Evolutionary conservation across 2,113 vertebrate species (phyloP).

Genomic region (Oceanodroma tethys): DNA sequence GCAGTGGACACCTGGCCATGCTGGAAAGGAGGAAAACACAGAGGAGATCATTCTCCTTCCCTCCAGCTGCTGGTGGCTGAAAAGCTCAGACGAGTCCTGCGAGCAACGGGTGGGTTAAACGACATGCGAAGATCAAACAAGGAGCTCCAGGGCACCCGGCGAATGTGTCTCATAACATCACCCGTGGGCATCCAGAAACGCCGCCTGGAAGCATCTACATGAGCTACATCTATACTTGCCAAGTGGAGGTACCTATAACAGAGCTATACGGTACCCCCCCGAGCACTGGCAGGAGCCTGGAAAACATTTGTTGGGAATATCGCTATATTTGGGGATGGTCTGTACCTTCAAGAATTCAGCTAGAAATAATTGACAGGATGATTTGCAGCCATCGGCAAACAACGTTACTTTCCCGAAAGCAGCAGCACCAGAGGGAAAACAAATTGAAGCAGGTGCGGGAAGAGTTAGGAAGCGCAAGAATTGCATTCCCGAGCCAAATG

Average conservation of each 20-base stretch:
- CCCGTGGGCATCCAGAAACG: not conserved
- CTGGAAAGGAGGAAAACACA: not conserved
- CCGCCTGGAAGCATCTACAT: not conserved
- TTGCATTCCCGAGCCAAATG: conserved; percentile 11
- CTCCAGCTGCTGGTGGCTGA: not conserved
- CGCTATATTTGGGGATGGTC: not conserved
- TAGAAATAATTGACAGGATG: conserved; percentile 2
- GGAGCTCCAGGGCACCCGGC: not conserved
- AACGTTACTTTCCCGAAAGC: not conserved
- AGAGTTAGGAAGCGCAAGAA: conserved; percentile 14
- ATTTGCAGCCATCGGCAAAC: conserved; percentile 20
- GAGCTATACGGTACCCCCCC: not conserved
- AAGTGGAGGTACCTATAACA: not conserved
- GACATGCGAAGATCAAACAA: not conserved
- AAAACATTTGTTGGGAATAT: not conserved
- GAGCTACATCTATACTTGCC: not conserved
- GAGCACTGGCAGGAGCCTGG: accelerated
- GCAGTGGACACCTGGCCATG: not conserved
- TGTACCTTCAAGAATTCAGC: not conserved
- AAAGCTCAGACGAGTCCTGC: not conserved
- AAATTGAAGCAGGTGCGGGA: conserved; percentile 40
- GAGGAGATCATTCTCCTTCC: not conserved
- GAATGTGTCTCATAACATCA: not conserved
- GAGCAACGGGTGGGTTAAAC: not conserved
- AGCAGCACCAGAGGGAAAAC: conserved; percentile 44